A percentile compares a stretch with the other conserved stretches of the same genome.
These are phyloP conservation scores for Plectropomus leopardus DNA, from an alignment of 2,113 vertebrate genomes.

Conservation along the genomic window DNA sequence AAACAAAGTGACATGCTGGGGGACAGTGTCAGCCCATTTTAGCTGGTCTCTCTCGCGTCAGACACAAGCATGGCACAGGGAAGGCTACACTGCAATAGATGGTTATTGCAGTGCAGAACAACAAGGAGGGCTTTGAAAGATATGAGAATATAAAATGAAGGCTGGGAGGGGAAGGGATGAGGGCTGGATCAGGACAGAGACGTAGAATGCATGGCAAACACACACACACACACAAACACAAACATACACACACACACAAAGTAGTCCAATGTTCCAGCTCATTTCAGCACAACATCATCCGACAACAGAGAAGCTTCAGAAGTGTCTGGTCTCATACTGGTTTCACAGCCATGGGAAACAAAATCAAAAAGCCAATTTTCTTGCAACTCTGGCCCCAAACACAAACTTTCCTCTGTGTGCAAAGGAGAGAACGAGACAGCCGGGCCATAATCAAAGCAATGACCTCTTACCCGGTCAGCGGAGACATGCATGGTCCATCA, in stretches of 20 bases:
- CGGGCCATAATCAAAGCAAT: constrained; percentile 33
- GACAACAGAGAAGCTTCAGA: constrained; percentile 61
- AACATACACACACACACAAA: constrained; percentile 7
- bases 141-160: constrained; percentile 41
- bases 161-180: constrained; percentile 22
- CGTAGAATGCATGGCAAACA: constrained; percentile 16
- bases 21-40: background rate
- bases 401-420: constrained; percentile 43
- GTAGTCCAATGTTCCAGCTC: constrained; percentile 59
- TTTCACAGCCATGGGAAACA: constrained; percentile 51
- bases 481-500: constrained; percentile 33
- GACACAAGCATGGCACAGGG: constrained; percentile 3
- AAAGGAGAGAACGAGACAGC: background rate
- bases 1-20: constrained; percentile 7
- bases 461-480: constrained; percentile 45
- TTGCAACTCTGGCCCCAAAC: constrained; percentile 47
- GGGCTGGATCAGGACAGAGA: constrained; percentile 29
- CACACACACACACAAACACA: constrained; percentile 18
- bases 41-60: constrained; percentile 3
- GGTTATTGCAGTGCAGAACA: constrained; percentile 17
- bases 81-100: constrained; percentile 17
- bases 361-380: constrained; percentile 69
- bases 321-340: constrained; percentile 55
- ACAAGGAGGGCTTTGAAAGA: constrained; percentile 41
- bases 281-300: constrained; percentile 69